Evolutionary conservation across 1,140 invertebrate genomes (phyloP), one percentile per base, ranked within the genome.

Genomic region (Pristionchus pacificus): DNA sequence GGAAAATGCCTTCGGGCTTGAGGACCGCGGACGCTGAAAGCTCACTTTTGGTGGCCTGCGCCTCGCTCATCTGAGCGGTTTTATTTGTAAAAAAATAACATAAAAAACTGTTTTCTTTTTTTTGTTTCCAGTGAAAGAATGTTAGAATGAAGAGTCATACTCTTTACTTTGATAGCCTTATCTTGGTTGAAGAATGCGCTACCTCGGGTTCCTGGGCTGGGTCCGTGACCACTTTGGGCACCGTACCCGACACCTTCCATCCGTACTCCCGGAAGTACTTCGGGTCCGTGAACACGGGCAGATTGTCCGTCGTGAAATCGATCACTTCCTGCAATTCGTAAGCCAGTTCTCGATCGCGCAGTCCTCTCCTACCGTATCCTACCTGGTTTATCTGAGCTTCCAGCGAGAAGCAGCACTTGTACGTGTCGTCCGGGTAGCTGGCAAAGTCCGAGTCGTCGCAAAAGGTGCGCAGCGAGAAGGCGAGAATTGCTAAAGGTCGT

Each of bases 251-350:
- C 15, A 82, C 69, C n/a, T 65, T 66, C 80, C 80, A 82, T 14
- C 80, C 80, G 60, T 82, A 83, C 33, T 82, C 80, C 19, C 80
- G 76, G 78, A 82, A 82, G 38, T 81, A 82, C 66, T 82, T 82
- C 29, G 80, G 80, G 62, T 82, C 80, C 6, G 80, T 82, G 69
- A 82, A 82, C 28, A 82, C 79, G 19, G 80, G 80, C 15, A 75
- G 76, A 2, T 78, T 80, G 70, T 83, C 80, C 29, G 74, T 64
- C 2, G 64, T 29, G 24, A 82, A 80, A 65, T 77, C 69, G 60
- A 82, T 78, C 28, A 83, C 64, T 15, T 79, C 77, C 77, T 81
- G 61, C 60, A 71, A 68, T 58, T 64, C 61, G 25, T 6, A 74
- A n/a, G n/a, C n/a, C n/a, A n/a, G n/a, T n/a, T n/a, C n/a, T n/a